Evolutionary conservation across 1,140 invertebrate genomes (phyloP).

Genomic region (Acromyrmex heyeri): DNA sequence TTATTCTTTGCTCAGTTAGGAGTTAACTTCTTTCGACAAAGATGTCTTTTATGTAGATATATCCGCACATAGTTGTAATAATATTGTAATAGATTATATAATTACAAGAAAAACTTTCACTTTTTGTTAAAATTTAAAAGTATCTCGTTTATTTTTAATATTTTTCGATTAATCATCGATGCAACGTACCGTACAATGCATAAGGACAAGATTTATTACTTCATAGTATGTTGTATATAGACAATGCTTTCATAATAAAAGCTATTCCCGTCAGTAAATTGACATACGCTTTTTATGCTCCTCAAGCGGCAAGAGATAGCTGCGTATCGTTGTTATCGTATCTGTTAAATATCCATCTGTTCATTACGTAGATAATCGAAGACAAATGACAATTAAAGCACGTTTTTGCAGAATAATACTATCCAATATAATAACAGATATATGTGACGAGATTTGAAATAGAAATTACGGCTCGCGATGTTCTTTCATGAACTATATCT

Average conservation of each 20-base stretch:
- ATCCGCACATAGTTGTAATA: neutral
- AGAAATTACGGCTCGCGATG: neutral
- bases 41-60: neutral
- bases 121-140: neutral
- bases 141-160: neutral
- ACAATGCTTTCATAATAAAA: neutral
- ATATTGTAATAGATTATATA: neutral
- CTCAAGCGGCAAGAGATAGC: constrained; percentile 13
- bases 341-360: constrained; percentile 22
- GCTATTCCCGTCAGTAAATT: neutral
- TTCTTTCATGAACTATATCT: neutral
- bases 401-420: neutral
- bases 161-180: neutral
- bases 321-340: neutral
- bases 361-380: neutral
- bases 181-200: neutral
- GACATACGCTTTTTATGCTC: neutral
- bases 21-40: neutral
- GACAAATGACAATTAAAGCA: neutral
- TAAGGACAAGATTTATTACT: neutral
- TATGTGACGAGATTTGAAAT: neutral
- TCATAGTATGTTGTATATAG: neutral
- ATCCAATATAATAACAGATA: neutral
- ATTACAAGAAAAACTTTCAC: neutral
- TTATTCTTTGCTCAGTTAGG: neutral